These are phyloP conservation scores for Panzeria rudis DNA, from an alignment of 2,888 invertebrate genomes.

Conservation along the genomic window DNA sequence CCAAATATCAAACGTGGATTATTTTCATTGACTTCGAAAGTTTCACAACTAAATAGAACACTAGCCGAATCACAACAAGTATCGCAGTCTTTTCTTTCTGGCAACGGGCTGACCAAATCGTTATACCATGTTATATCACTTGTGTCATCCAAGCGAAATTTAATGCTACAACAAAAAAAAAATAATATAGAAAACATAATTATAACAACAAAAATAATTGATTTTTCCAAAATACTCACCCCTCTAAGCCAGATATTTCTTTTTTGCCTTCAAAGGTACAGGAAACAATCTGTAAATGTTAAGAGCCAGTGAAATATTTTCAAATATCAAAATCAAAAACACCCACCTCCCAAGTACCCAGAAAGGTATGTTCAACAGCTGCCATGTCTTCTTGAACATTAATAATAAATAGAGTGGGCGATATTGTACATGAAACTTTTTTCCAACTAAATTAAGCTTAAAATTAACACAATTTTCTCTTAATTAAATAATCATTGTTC, in stretches of 20 bases:
- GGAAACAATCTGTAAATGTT: slow-evolving; percentile 77
- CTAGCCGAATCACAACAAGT: slow-evolving; percentile 83
- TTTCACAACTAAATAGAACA: slow-evolving; percentile 88
- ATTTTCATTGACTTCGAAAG: slow-evolving; percentile 85
- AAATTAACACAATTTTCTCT: slow-evolving; percentile 26
- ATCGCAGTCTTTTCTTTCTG: slow-evolving; percentile 80
- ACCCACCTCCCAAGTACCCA: slow-evolving; percentile 86
- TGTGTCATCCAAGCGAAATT: slow-evolving; percentile 85
- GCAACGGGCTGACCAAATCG: slow-evolving; percentile 84
- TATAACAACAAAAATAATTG: slow-evolving; percentile 31
- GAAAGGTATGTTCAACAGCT: slow-evolving; percentile 84
- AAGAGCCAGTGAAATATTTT: slow-evolving; percentile 17
- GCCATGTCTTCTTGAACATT: slow-evolving; percentile 65
- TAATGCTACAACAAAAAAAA: slow-evolving; percentile 79
- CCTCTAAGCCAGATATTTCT: slow-evolving; percentile 81
- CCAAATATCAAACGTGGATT: slow-evolving; percentile 85
- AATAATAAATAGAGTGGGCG: slow-evolving; percentile 70
- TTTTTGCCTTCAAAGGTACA: slow-evolving; percentile 81
- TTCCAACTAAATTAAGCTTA: neutral
- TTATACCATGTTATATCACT: slow-evolving; percentile 87
- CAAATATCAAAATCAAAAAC: neutral
- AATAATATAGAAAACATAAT: neutral
- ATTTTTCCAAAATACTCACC: slow-evolving; percentile 75
- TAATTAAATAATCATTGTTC: slow-evolving; percentile 7
- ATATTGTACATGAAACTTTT: slow-evolving; percentile 50